A percentile compares a stretch with the other conserved stretches of the same genome.
phyloP scores from a whole-genome alignment of 1,140 invertebrate species.

The Propsilocerus akamusi region DNA sequence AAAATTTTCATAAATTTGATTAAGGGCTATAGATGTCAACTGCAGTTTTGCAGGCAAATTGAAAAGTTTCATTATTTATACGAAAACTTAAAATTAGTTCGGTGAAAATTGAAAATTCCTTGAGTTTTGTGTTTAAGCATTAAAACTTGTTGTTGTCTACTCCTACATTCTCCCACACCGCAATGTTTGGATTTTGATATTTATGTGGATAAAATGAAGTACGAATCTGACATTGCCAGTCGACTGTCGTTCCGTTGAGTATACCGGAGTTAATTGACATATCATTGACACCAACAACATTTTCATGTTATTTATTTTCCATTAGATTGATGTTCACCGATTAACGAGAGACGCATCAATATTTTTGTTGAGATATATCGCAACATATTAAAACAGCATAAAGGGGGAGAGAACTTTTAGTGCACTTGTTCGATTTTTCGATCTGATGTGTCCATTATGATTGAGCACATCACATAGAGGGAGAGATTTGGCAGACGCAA shows the following conservation, averaged over 20 bases:
- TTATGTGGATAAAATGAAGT: no score
- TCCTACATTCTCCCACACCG: no score
- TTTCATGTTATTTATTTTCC: slow-evolving; percentile 1
- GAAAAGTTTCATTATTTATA: no score
- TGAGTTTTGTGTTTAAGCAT: no score
- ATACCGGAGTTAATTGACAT: slow-evolving; percentile 1
- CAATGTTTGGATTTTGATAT: no score
- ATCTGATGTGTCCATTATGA: neutral
- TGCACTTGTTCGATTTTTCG: neutral
- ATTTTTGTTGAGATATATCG: neutral
- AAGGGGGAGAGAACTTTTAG: neutral
- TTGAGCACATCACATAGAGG: neutral
- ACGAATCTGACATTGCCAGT: no score
- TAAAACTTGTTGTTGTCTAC: no score
- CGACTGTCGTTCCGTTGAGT: no score
- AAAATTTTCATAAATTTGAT: neutral
- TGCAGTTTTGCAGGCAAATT: no score
- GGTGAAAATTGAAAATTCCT: no score
- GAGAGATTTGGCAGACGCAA: neutral
- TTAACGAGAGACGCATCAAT: neutral
- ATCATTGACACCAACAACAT: slow-evolving; percentile 3
- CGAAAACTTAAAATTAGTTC: no score
- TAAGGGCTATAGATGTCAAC: neutral
- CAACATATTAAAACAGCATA: neutral
- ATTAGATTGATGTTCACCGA: slow-evolving; percentile 2